Percentiles rank a stretch among this genome's conserved stretches.
phyloP scores from a whole-genome alignment of 2,113 vertebrate genomes.

The Enhydra lutris region DNA sequence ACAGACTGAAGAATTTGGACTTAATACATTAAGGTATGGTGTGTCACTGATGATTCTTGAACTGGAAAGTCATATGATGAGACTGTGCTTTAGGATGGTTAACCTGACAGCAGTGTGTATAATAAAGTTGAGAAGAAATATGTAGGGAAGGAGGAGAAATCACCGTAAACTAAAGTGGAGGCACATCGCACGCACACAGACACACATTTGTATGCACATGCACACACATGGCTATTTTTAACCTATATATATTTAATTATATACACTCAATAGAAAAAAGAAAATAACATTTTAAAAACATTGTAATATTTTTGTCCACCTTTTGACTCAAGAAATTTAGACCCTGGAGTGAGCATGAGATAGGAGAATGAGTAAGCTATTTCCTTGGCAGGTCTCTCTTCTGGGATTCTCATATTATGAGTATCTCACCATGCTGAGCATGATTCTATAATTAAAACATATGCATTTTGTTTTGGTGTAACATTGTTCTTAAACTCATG shows the following conservation, averaged over 20 bases:
- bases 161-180: not conserved
- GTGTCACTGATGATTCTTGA: not conserved
- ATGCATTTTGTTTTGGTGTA: not conserved
- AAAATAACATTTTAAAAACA: not conserved
- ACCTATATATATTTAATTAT: not conserved
- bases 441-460: conserved; percentile 20
- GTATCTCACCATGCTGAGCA: not conserved
- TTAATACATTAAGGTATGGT: not conserved
- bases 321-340: not conserved
- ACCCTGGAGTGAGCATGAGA: not conserved
- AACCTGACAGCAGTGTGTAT: not conserved
- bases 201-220: not conserved
- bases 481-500: not conserved
- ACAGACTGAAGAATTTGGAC: not conserved
- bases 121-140: not conserved
- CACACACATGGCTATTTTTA: not conserved
- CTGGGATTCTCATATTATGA: not conserved
- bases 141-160: not conserved
- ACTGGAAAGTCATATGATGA: not conserved
- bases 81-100: not conserved
- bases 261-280: not conserved
- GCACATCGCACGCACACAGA: not conserved
- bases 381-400: not conserved
- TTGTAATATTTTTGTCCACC: not conserved
- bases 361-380: not conserved